These are phyloP conservation scores for Bombylius discolor DNA, from an alignment of 2,888 invertebrate genomes.

Conservation along the genomic window DNA sequence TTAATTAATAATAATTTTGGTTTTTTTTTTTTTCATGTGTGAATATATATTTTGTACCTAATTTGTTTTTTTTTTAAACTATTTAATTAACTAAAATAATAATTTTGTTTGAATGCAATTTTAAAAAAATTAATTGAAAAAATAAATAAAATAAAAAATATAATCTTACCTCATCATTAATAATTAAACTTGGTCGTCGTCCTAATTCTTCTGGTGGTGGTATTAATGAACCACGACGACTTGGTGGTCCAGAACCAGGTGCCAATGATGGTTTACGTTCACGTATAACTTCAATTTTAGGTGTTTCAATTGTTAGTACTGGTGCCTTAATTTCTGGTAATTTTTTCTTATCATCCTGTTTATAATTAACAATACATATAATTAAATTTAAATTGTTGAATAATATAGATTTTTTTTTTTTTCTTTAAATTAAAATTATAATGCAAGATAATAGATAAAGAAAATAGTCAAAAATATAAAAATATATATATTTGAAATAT, in stretches of 20 bases:
- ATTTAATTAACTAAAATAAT: neutral
- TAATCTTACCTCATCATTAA: constrained; percentile 80
- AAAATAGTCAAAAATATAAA: too few relatives aligned
- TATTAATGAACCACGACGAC: constrained; percentile 73
- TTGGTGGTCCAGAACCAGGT: constrained; percentile 49
- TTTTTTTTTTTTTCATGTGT: too few relatives aligned
- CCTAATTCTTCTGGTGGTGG: constrained; percentile 80
- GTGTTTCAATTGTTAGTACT: constrained; percentile 44
- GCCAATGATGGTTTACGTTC: constrained; percentile 69
- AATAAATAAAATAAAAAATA: neutral
- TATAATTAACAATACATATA: neutral
- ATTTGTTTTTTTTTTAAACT: too few relatives aligned
- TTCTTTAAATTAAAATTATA: too few relatives aligned
- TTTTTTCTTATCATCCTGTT: constrained; percentile 36
- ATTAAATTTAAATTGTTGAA: too few relatives aligned
- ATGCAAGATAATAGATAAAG: too few relatives aligned
- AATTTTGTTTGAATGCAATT: neutral
- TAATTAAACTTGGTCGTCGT: constrained; percentile 78
- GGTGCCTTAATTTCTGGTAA: constrained; percentile 59
- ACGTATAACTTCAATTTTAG: constrained; percentile 76
- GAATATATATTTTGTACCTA: too few relatives aligned
- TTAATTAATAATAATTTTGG: too few relatives aligned
- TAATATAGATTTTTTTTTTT: too few relatives aligned
- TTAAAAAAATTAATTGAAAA: constrained; percentile 1
- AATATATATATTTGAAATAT: too few relatives aligned